phyloP scores from a whole-genome alignment of 2,113 vertebrate species.

The Barnardius zonarius region DNA sequence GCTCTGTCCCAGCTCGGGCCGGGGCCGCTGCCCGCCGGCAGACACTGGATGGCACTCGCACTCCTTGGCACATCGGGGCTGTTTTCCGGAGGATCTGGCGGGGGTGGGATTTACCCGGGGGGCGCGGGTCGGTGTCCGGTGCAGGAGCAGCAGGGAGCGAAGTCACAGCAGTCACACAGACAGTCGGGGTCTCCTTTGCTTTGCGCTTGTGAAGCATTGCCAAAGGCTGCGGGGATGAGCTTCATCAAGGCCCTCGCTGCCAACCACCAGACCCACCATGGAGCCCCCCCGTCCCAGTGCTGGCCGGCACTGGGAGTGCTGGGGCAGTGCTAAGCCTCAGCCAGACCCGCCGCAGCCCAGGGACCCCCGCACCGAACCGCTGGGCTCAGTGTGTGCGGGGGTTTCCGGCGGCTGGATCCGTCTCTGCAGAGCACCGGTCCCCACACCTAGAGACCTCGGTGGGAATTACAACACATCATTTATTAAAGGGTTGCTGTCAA shows the following conservation, averaged over 20 bases:
- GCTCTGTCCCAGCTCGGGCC: too few relatives aligned
- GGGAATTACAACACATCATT: slow-evolving; percentile 38
- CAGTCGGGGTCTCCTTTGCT: neutral
- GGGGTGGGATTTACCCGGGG: neutral
- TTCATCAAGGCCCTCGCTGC: neutral
- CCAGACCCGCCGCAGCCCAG: neutral
- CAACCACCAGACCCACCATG: neutral
- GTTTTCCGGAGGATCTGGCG: neutral
- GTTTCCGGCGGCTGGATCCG: neutral
- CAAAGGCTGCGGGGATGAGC: neutral
- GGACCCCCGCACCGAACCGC: neutral
- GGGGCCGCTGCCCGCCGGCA: neutral
- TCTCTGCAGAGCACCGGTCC: neutral
- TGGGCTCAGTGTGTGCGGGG: neutral
- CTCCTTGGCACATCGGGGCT: neutral
- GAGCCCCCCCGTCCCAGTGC: neutral
- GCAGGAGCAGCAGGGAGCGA: neutral
- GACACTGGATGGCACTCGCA: slow-evolving; percentile 28
- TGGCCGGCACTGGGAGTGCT: neutral
- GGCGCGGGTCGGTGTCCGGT: neutral
- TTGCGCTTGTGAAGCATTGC: rapidly evolving
- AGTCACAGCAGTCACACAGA: neutral
- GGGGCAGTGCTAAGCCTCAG: neutral
- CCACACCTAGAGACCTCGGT: neutral
- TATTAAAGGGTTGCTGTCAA: slow-evolving; percentile 55